Conservation (phyloP, 1,140 invertebrate species). For the Bradynema listronoti region DNA sequence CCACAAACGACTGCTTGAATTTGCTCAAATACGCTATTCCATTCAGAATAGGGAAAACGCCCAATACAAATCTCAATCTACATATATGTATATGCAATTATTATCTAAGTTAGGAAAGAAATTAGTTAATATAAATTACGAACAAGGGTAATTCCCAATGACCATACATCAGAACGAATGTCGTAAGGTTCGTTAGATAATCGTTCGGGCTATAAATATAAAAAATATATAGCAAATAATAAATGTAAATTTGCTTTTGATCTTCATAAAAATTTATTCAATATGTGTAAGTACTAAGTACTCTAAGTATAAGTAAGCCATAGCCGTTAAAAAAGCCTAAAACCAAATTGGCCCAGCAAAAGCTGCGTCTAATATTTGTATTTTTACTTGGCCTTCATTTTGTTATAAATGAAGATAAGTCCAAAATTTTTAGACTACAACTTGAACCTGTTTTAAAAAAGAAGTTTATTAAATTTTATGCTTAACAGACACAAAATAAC, state of each 20-base stretch:
- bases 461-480: no score
- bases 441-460: no score
- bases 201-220: neutral
- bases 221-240: neutral
- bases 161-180: slow-evolving; percentile 5
- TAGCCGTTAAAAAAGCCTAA: no score
- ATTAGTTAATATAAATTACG: neutral
- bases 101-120: no score
- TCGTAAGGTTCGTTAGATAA: neutral
- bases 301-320: no score
- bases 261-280: slow-evolving; percentile 19
- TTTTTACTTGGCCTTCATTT: no score
- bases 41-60: slow-evolving; percentile 5
- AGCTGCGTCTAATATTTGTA: no score
- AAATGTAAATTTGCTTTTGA: slow-evolving; percentile 27
- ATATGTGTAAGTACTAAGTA: no score
- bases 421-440: no score
- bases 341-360: no score
- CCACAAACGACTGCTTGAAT: slow-evolving; percentile 8
- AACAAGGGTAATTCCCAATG: slow-evolving; percentile 2
- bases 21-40: slow-evolving; percentile 9
- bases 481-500: no score
- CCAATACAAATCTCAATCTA: slow-evolving; percentile 11
- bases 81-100: neutral
- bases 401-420: no score